Percentiles rank a stretch among this genome's conserved stretches.
Conservation (phyloP, 2,888 invertebrate genomes). For the Amphipoea oculea region DNA sequence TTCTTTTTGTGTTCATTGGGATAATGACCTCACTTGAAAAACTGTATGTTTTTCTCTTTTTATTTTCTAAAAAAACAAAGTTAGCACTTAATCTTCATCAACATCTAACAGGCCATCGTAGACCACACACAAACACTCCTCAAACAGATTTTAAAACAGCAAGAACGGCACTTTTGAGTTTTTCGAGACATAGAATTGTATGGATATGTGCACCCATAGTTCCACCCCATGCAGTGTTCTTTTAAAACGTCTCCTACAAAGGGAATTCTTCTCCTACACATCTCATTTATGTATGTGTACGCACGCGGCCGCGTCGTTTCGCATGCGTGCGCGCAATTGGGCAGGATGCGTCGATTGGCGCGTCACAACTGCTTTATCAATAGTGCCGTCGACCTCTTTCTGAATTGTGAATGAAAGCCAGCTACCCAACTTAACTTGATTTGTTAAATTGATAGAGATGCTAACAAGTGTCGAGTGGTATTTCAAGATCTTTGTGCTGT, state of each 20-base stretch:
- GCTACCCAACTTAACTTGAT: constrained; percentile 58
- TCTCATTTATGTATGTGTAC: constrained; percentile 48
- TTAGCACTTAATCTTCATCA: not conserved
- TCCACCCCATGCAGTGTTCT: not conserved
- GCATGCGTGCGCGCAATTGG: constrained; percentile 70
- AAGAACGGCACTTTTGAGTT: no score
- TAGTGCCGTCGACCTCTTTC: constrained; percentile 79
- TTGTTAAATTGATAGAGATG: constrained; percentile 66
- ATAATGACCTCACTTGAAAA: not conserved
- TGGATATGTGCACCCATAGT: no score
- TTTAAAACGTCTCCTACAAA: not conserved
- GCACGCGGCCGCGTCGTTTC: constrained; percentile 58
- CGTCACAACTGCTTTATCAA: constrained; percentile 77
- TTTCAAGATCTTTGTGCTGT: constrained; percentile 26
- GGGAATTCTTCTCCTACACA: constrained; percentile 7
- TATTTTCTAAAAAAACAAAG: constrained; percentile 1
- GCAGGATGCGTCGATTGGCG: constrained; percentile 81
- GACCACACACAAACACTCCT: not conserved
- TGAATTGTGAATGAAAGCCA: constrained; percentile 72
- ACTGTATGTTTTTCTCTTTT: not conserved
- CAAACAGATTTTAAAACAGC: not conserved
- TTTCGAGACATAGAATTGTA: not conserved
- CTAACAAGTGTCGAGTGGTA: constrained; percentile 40
- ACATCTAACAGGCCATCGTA: not conserved
- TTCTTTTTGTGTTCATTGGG: not conserved